These are phyloP conservation scores for Periophthalmus modestus DNA, from an alignment of 2,113 vertebrate species.

Conservation along the genomic window DNA sequence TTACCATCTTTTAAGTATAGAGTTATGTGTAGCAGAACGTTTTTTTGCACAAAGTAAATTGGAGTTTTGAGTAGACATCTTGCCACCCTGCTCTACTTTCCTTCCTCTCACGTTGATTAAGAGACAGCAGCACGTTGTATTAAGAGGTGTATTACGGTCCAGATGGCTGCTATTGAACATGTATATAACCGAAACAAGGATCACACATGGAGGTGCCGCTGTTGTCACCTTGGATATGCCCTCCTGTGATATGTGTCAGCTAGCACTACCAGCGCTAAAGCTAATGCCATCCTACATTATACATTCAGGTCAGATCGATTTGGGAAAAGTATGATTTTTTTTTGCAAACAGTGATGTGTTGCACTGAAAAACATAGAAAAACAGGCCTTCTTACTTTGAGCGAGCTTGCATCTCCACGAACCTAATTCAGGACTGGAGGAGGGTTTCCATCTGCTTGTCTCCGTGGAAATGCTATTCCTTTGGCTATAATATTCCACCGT, in stretches of 20 bases:
- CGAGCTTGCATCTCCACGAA: no score
- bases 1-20: no score
- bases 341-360: no score
- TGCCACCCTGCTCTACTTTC: neutral
- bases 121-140: neutral
- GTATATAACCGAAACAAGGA: conserved; percentile 14
- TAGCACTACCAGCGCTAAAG: conserved; percentile 16
- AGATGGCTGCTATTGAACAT: conserved; percentile 14
- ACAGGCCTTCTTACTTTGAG: no score
- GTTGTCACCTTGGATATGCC: conserved; percentile 11
- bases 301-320: conserved; percentile 14
- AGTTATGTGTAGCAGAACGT: no score
- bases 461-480: no score
- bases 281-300: conserved; percentile 23
- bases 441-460: no score
- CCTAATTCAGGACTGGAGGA: no score
- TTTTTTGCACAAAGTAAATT: neutral
- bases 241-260: conserved; percentile 25
- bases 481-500: no score
- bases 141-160: neutral
- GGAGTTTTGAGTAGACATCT: neutral
- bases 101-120: neutral
- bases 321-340: no score
- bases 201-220: conserved; percentile 18
- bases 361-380: no score